Percentiles rank a stretch among this genome's conserved stretches.
phyloP scores from a whole-genome alignment of 2,113 vertebrate genomes.

The Pseudorasbora parva region DNA sequence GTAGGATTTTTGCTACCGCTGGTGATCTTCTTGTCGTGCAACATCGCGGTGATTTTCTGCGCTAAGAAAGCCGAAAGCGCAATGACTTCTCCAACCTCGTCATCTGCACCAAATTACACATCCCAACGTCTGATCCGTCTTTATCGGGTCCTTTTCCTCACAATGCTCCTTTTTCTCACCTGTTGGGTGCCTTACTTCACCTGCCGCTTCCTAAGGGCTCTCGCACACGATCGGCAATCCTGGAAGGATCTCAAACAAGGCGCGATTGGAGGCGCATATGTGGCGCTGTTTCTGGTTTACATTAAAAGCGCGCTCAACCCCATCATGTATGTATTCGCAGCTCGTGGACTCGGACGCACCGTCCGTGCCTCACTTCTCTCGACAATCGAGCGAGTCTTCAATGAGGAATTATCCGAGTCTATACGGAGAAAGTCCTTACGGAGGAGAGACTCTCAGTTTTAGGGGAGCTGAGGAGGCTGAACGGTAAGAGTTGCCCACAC shows the following conservation, averaged over 20 bases:
- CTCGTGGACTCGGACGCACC: conserved; percentile 70
- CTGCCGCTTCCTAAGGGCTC: conserved; percentile 70
- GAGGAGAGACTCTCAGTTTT: conserved; percentile 68
- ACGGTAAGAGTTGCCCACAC: no score
- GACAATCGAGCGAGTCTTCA: conserved; percentile 75
- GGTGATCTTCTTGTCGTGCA: conserved; percentile 75
- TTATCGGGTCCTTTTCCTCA: conserved; percentile 75
- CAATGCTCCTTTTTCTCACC: conserved; percentile 79
- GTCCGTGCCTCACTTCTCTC: conserved; percentile 73
- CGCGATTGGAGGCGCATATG: not conserved
- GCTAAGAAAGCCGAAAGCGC: conserved; percentile 45
- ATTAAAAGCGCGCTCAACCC: conserved; percentile 77
- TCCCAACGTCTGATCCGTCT: conserved; percentile 67
- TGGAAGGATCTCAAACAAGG: fast-evolving
- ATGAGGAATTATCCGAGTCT: conserved; percentile 72
- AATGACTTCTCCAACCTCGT: not conserved
- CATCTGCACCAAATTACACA: conserved; percentile 25
- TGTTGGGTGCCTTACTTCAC: conserved; percentile 81
- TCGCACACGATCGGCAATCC: fast-evolving
- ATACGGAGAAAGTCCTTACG: conserved; percentile 72
- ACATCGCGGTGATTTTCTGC: conserved; percentile 69
- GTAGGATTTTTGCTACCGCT: conserved; percentile 75
- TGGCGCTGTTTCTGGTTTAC: conserved; percentile 76
- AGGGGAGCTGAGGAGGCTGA: not conserved
- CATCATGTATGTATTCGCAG: conserved; percentile 78